These are phyloP conservation scores for Vanessa cardui DNA, from an alignment of 2,888 invertebrate genomes.

Conservation along the genomic window DNA sequence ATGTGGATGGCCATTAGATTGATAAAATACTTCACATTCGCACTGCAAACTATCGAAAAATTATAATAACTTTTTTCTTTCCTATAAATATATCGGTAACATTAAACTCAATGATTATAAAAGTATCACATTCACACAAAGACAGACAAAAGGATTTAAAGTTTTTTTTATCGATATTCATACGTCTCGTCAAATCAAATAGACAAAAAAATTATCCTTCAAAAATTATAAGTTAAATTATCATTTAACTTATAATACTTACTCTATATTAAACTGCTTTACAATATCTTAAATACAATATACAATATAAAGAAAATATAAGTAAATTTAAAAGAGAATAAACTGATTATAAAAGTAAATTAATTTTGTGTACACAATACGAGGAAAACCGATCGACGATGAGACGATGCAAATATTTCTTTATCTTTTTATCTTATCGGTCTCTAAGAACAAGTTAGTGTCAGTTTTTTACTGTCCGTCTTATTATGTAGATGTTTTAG, in stretches of 20 bases:
- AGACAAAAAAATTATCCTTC: too few species aligned
- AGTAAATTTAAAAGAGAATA: background rate
- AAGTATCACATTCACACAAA: too few species aligned
- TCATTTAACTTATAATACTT: too few species aligned
- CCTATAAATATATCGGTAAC: background rate
- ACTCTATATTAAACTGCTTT: too few species aligned
- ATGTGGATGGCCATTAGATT: conserved; percentile 39
- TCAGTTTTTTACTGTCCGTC: background rate
- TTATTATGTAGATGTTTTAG: background rate
- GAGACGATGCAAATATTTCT: background rate
- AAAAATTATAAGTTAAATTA: too few species aligned
- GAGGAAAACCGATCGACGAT: background rate
- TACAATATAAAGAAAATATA: too few species aligned
- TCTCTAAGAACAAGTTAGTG: background rate
- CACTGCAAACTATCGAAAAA: conserved; percentile 17
- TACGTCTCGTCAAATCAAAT: too few species aligned
- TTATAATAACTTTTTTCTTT: background rate
- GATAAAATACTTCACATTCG: conserved; percentile 31
- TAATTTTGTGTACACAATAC: background rate
- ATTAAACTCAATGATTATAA: too few species aligned
- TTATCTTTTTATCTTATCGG: conserved; percentile 29
- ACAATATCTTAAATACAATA: too few species aligned
- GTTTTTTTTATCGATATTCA: too few species aligned
- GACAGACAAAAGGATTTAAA: too few species aligned
- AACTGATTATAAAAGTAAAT: background rate